These are phyloP conservation scores for Drosophila saltans DNA, from an alignment of 1,140 invertebrate species.

Conservation along the genomic window DNA sequence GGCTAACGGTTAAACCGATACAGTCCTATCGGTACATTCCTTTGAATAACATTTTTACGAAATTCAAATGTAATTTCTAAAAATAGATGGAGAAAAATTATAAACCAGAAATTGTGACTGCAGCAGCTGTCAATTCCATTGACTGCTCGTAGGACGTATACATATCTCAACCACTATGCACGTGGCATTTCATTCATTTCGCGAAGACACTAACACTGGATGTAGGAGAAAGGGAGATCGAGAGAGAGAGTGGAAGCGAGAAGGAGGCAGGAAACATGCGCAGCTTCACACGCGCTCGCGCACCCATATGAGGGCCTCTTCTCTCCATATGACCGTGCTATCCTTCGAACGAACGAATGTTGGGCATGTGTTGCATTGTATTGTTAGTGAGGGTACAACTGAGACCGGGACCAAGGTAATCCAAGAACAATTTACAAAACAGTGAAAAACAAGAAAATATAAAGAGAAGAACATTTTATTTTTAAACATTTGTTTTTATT, in stretches of 20 bases:
- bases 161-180: constrained; percentile 15
- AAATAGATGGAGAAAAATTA: background rate
- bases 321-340: constrained; percentile 27
- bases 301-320: constrained; percentile 35
- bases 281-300: constrained; percentile 64
- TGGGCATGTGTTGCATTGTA: constrained; percentile 48
- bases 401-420: background rate
- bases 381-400: background rate
- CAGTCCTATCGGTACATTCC: background rate
- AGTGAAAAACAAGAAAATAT: constrained; percentile 12
- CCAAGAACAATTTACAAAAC: constrained; percentile 8
- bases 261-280: constrained; percentile 71
- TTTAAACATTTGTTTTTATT: constrained; percentile 80
- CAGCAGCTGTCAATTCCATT: constrained; percentile 7
- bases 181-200: constrained; percentile 11
- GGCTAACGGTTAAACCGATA: background rate
- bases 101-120: background rate
- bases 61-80: background rate
- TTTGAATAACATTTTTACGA: no score
- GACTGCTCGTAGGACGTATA: constrained; percentile 1
- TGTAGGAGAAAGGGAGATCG: background rate
- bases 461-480: constrained; percentile 60
- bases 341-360: constrained; percentile 55
- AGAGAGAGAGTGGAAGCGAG: background rate
- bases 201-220: background rate